Conservation (phyloP, 2,113 vertebrate species). For the Macheiramphus alcinus region DNA sequence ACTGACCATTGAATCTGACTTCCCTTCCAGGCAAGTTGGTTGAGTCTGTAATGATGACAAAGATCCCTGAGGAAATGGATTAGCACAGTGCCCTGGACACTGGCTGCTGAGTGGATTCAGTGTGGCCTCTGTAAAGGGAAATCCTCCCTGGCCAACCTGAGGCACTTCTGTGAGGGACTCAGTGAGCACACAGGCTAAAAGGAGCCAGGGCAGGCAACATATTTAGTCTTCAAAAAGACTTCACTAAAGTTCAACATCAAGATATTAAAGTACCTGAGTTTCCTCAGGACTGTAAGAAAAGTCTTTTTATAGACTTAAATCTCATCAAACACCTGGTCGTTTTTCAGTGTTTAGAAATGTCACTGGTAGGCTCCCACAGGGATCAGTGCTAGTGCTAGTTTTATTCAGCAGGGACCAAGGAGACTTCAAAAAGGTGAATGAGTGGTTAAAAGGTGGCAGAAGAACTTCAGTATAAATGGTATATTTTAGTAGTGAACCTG, state of each 20-base stretch:
- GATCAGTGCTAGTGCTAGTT: background rate
- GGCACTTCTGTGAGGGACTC: background rate
- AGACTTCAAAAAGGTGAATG: background rate
- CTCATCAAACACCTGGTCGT: background rate
- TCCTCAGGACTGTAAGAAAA: background rate
- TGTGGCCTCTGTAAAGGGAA: background rate
- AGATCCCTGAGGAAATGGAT: background rate
- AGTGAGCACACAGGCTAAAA: background rate
- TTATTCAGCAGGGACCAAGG: background rate
- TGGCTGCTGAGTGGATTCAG: background rate
- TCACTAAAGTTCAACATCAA: background rate
- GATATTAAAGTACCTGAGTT: background rate
- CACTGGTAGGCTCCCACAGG: background rate
- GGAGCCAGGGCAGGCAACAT: background rate
- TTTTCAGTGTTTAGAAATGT: background rate
- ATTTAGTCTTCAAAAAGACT: background rate
- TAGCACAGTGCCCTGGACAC: background rate
- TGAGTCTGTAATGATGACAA: accelerated
- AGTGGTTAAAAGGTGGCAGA: background rate
- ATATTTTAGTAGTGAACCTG: background rate
- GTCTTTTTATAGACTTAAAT: background rate
- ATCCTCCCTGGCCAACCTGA: background rate
- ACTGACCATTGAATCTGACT: background rate
- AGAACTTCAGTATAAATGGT: background rate
- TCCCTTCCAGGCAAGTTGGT: background rate